A percentile compares a stretch with the other conserved stretches of the same genome.
These are phyloP conservation scores for Agapornis canus DNA, from an alignment of 2,797 vertebrate species.

Conservation along the genomic window DNA sequence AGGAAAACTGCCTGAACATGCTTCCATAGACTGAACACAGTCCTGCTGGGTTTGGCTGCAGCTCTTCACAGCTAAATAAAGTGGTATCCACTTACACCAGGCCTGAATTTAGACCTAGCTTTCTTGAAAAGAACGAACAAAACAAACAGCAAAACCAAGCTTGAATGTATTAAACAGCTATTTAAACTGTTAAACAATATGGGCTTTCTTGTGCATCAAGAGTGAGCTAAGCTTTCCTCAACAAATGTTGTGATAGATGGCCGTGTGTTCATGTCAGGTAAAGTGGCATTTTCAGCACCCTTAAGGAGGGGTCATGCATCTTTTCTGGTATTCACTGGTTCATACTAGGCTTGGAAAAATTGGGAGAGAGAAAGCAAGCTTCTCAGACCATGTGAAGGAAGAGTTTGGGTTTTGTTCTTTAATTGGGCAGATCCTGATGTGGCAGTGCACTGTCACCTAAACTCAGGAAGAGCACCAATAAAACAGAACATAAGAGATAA, in stretches of 20 bases:
- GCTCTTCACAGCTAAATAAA: background rate
- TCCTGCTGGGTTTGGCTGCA: background rate
- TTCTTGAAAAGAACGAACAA: conserved; percentile 1
- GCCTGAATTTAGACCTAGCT: background rate
- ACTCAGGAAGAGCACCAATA: background rate
- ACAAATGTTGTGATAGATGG: background rate
- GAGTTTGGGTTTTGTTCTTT: background rate
- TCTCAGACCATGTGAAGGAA: background rate
- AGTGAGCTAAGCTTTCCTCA: conserved; percentile 33
- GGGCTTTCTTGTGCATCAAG: conserved; percentile 23
- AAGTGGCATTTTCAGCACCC: background rate
- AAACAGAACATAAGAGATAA: background rate
- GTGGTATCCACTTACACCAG: background rate
- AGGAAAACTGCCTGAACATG: background rate
- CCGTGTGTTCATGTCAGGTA: background rate
- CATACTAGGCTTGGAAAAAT: background rate
- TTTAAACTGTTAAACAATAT: conserved; percentile 1
- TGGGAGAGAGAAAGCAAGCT: background rate
- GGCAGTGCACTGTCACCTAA: background rate
- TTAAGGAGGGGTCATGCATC: background rate
- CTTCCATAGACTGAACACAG: background rate
- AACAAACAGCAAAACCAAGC: background rate
- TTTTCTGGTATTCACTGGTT: background rate
- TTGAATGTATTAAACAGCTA: conserved; percentile 36
- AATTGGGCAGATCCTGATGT: background rate